Percentiles rank a stretch among this genome's conserved stretches.
phyloP scores from a whole-genome alignment of 2,113 vertebrate species.

The Triplophysa siluroides region DNA sequence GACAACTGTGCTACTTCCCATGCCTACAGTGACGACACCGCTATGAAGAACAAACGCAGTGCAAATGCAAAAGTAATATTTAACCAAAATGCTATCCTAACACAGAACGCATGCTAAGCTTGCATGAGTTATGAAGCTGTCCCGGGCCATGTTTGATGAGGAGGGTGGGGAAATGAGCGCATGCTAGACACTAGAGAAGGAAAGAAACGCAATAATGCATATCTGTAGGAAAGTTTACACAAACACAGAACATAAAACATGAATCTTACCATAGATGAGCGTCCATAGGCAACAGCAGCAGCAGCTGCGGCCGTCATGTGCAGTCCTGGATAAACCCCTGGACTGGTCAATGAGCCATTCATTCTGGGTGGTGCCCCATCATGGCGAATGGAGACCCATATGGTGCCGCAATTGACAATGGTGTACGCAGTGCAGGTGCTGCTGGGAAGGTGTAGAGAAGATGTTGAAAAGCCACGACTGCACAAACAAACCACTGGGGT shows the following conservation, averaged over 20 bases:
- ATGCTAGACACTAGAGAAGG: constrained; percentile 35
- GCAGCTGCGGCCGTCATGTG: constrained; percentile 88
- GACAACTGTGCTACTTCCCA: not conserved
- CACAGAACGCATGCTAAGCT: not conserved
- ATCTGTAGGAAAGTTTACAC: constrained; percentile 4
- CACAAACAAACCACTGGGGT: not conserved
- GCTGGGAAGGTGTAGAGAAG: constrained; percentile 45
- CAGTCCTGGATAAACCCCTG: constrained; percentile 85
- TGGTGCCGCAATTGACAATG: constrained; percentile 87
- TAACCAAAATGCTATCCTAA: constrained; percentile 10
- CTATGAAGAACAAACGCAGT: constrained; percentile 17
- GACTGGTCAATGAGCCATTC: constrained; percentile 91
- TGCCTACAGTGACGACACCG: not conserved
- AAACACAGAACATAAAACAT: constrained; percentile 8
- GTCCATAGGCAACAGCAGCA: constrained; percentile 83
- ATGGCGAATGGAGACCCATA: constrained; percentile 89
- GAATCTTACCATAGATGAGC: constrained; percentile 88
- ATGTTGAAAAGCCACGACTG: not conserved
- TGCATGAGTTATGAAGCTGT: not conserved
- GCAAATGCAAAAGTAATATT: constrained; percentile 30
- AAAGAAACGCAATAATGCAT: constrained; percentile 12
- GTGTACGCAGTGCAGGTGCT: constrained; percentile 86
- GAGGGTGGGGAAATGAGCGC: constrained; percentile 51
- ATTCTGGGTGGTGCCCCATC: constrained; percentile 94
- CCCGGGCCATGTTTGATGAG: not conserved